A percentile compares a stretch with the other conserved stretches of the same genome.
These are phyloP conservation scores for Telmatochromis sp. DNA, from an alignment of 2,113 vertebrate genomes.

Conservation along the genomic window DNA sequence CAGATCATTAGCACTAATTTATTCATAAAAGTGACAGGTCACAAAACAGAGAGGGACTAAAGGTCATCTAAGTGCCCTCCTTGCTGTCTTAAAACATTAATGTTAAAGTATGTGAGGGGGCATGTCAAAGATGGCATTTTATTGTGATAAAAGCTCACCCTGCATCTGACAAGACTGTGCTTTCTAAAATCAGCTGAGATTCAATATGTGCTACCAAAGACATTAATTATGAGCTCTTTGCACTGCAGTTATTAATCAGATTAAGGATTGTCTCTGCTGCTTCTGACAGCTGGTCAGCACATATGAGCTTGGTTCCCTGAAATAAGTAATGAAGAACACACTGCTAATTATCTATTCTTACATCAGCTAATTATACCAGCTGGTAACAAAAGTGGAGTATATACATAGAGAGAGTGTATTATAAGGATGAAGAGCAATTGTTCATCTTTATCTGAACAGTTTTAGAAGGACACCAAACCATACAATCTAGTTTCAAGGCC, in stretches of 20 bases:
- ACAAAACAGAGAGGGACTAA: conserved; percentile 51
- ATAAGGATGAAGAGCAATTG: not conserved
- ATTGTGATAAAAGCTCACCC: not conserved
- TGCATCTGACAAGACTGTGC: not conserved
- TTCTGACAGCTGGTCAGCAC: not conserved
- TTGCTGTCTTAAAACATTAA: conserved; percentile 64
- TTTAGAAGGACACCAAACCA: conserved; percentile 59
- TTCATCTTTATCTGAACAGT: conserved; percentile 22
- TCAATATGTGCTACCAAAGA: not conserved
- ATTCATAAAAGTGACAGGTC: conserved; percentile 70
- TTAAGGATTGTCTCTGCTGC: not conserved
- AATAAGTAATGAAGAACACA: not conserved
- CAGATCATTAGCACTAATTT: conserved; percentile 69
- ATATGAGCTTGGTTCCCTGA: not conserved
- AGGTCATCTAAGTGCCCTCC: conserved; percentile 48
- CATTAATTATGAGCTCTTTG: not conserved
- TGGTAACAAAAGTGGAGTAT: not conserved
- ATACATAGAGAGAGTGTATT: not conserved
- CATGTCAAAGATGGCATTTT: conserved; percentile 24
- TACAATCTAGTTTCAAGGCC: conserved; percentile 83
- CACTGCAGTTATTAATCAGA: not conserved
- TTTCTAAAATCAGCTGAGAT: not conserved
- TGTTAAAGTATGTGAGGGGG: conserved; percentile 32
- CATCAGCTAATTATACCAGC: not conserved
- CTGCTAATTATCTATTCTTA: not conserved